phyloP scores from a whole-genome alignment of 2,113 vertebrate species.

The Hippocampus barbouri region DNA sequence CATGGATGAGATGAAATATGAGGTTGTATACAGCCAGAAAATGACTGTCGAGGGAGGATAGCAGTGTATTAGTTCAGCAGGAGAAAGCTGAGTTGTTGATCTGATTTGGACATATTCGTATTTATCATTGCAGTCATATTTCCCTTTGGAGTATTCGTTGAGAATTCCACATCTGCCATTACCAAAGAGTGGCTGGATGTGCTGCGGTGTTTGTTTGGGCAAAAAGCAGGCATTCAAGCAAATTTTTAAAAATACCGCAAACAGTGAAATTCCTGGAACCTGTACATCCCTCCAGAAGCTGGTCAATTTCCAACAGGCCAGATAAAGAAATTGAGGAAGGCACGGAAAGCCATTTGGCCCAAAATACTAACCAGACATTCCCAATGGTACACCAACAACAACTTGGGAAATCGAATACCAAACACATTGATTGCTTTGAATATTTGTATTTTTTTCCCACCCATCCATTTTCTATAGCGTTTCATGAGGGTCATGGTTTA shows the following conservation, averaged over 20 bases:
- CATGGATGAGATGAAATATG: slow-evolving; percentile 17
- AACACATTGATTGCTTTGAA: no score
- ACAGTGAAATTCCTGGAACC: no score
- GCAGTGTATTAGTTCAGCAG: background rate
- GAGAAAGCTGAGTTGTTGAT: background rate
- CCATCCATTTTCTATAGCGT: no score
- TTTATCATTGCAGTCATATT: background rate
- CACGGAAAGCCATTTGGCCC: background rate
- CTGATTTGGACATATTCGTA: background rate
- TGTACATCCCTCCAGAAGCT: background rate
- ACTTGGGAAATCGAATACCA: no score
- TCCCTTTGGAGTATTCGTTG: background rate
- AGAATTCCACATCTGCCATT: background rate
- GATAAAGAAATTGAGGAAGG: no score
- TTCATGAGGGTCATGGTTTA: no score
- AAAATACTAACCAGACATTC: background rate
- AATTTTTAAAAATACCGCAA: no score
- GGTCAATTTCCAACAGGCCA: background rate
- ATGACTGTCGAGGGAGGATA: background rate
- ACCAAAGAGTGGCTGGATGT: background rate
- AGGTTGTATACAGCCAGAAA: background rate
- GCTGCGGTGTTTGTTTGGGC: background rate
- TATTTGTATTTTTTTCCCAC: no score
- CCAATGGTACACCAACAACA: background rate
- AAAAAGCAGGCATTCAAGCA: background rate